Conservation (phyloP, 1,140 invertebrate genomes). For the Druon quercuslanigerum region DNA sequence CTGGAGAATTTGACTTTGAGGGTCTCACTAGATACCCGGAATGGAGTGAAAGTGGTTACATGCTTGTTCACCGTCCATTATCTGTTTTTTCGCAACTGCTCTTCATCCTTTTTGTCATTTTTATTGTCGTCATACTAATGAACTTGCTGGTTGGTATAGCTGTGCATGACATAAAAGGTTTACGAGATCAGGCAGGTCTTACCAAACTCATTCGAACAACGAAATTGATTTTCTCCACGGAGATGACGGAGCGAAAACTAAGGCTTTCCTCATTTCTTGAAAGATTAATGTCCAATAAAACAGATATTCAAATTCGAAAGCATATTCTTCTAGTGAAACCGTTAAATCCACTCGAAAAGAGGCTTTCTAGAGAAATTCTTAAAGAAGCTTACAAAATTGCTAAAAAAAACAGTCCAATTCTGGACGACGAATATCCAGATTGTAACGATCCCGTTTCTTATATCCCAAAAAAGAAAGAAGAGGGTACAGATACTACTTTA, state of each 20-base stretch:
- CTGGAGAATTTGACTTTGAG: slow-evolving; percentile 81
- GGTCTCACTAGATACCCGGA: slow-evolving; percentile 77
- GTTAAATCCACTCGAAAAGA: slow-evolving; percentile 80
- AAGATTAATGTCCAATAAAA: slow-evolving; percentile 64
- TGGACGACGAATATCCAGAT: slow-evolving; percentile 56
- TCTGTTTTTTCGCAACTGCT: slow-evolving; percentile 80
- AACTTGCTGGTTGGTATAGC: slow-evolving; percentile 82
- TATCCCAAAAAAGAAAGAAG: slow-evolving; percentile 56
- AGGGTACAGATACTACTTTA: slow-evolving; percentile 45
- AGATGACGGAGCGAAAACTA: slow-evolving; percentile 79
- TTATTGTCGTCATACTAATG: slow-evolving; percentile 83
- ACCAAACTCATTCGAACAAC: slow-evolving; percentile 82
- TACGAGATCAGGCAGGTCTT: slow-evolving; percentile 81
- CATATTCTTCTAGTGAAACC: slow-evolving; percentile 79
- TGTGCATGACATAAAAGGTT: slow-evolving; percentile 81
- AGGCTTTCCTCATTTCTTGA: slow-evolving; percentile 74
- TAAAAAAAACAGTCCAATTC: slow-evolving; percentile 66
- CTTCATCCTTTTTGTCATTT: slow-evolving; percentile 80
- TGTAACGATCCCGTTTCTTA: slow-evolving; percentile 56
- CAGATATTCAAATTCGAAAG: slow-evolving; percentile 67
- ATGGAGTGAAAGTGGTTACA: slow-evolving; percentile 55
- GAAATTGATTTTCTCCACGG: slow-evolving; percentile 81
- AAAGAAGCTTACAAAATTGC: slow-evolving; percentile 79
- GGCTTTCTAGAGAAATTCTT: slow-evolving; percentile 80
- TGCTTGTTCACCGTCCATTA: slow-evolving; percentile 68